phyloP scores from a whole-genome alignment of 2,888 invertebrate species.

The Morinoia aosen region DNA sequence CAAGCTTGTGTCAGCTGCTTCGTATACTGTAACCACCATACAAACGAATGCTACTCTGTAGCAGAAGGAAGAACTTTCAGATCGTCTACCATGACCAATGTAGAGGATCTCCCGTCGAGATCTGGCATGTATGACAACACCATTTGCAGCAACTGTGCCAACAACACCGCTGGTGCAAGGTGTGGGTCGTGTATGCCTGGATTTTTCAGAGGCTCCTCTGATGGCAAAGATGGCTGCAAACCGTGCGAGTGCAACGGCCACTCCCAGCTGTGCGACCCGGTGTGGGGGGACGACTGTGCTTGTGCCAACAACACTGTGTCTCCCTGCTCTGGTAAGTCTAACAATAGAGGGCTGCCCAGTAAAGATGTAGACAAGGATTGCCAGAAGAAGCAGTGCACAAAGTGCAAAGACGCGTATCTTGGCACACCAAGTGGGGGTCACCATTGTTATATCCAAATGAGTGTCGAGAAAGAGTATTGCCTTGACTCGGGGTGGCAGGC shows the following conservation, averaged over 20 bases:
- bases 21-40: conserved; percentile 91
- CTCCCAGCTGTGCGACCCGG: conserved; percentile 89
- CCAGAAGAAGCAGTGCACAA: conserved; percentile 91
- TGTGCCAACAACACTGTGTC: conserved; percentile 95
- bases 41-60: conserved; percentile 78
- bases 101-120: conserved; percentile 77
- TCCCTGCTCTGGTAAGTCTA: conserved; percentile 70
- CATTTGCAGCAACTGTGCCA: conserved; percentile 86
- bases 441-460: conserved; percentile 95
- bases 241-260: conserved; percentile 95
- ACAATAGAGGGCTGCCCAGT: conserved; percentile 69
- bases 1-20: conserved; percentile 89
- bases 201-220: conserved; percentile 77
- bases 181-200: conserved; percentile 87
- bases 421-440: conserved; percentile 93
- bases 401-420: conserved; percentile 91
- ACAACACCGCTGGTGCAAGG: conserved; percentile 84
- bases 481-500: conserved; percentile 91
- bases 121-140: conserved; percentile 82
- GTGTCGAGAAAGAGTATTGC: conserved; percentile 92
- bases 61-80: conserved; percentile 39
- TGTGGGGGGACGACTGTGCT: conserved; percentile 92
- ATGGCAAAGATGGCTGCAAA: conserved; percentile 82
- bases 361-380: conserved; percentile 67
- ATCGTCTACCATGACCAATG: neutral